Evolutionary conservation across 1,140 invertebrate species (phyloP).

Genomic region (Cotesia typhae): DNA sequence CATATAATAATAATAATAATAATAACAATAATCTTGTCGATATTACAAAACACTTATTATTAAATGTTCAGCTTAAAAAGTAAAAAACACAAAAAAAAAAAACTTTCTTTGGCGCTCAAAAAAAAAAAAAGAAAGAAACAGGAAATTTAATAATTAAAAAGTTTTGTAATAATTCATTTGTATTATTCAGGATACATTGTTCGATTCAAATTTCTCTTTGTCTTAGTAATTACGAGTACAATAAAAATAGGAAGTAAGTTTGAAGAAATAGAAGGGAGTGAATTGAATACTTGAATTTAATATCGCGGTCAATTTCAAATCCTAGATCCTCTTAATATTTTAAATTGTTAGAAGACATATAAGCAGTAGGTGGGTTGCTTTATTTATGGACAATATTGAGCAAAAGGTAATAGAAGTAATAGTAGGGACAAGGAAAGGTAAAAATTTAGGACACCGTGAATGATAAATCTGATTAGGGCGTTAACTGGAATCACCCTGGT

Average conservation of each 20-base stretch:
- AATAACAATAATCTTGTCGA: not conserved
- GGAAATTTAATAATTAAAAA: not conserved
- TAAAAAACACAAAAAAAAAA: not conserved
- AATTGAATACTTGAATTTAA: not conserved
- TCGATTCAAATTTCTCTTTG: constrained; percentile 11
- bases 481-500: constrained; percentile 26
- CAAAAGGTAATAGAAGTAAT: no score
- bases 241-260: not conserved
- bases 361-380: no score
- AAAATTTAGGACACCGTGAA: constrained; percentile 17
- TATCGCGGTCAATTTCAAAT: not conserved
- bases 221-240: not conserved
- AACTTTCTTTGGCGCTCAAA: not conserved
- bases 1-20: not conserved
- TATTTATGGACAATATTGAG: no score
- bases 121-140: not conserved
- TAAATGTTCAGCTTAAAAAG: not conserved
- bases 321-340: not conserved
- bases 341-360: no score
- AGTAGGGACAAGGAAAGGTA: no score
- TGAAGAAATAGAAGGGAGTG: not conserved
- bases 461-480: constrained; percentile 20
- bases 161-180: not conserved
- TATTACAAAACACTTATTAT: no score
- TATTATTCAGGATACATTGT: not conserved